Percentiles rank a stretch among this genome's conserved stretches.
Evolutionary conservation across 2,888 invertebrate genomes (phyloP).

Genomic region (Tholera decimalis): DNA sequence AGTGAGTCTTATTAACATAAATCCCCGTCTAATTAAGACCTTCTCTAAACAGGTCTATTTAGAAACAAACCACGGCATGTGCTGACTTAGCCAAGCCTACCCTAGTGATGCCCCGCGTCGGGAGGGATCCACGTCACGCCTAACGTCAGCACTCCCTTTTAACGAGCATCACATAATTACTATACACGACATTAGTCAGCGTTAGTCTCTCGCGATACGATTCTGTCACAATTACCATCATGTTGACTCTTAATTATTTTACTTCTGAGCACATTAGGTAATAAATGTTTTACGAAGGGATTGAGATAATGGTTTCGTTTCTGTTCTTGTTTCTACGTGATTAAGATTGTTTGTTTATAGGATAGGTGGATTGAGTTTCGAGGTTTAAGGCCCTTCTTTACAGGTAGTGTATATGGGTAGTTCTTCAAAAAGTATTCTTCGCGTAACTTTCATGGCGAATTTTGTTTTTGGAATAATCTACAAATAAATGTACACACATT

Average conservation of each 20-base stretch:
- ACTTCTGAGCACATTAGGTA: slow-evolving; percentile 40
- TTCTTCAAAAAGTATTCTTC: too few species aligned
- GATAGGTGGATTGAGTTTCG: background rate
- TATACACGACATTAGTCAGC: slow-evolving; percentile 68
- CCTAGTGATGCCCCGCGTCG: slow-evolving; percentile 49
- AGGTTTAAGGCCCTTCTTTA: too few species aligned
- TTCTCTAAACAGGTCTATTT: slow-evolving; percentile 49
- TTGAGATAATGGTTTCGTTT: slow-evolving; percentile 29
- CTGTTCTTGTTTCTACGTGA: slow-evolving; percentile 27
- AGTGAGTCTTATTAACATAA: slow-evolving; percentile 31
- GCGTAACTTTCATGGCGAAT: too few species aligned
- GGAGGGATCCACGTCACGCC: slow-evolving; percentile 30
- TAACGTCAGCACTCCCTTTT: slow-evolving; percentile 62
- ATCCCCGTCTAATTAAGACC: slow-evolving; percentile 49
- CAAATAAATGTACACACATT: too few species aligned
- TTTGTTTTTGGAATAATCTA: too few species aligned
- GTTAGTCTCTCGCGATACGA: slow-evolving; percentile 54
- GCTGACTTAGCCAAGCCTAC: slow-evolving; percentile 40
- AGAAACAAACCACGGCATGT: slow-evolving; percentile 52
- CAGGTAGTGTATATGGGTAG: too few species aligned
- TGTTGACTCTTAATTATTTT: slow-evolving; percentile 61
- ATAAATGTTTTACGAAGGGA: slow-evolving; percentile 52
- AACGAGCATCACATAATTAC: slow-evolving; percentile 72
- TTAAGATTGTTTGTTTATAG: background rate
- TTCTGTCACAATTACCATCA: slow-evolving; percentile 52